These are phyloP conservation scores for Lithophane leautieri DNA, from an alignment of 2,888 invertebrate species.

Conservation along the genomic window DNA sequence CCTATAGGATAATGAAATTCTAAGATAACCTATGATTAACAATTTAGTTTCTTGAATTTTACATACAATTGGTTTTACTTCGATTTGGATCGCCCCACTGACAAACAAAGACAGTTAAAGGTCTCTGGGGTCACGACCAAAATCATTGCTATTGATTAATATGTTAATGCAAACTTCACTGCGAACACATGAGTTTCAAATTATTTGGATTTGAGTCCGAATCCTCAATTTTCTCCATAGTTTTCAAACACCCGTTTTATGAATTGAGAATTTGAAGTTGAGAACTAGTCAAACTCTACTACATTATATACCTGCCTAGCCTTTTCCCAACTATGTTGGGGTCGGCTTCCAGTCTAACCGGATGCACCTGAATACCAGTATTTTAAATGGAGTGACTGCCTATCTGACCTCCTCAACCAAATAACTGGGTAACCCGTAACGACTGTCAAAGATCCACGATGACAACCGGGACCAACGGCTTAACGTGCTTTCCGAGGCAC, in stretches of 20 bases:
- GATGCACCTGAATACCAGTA: no score
- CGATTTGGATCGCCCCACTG: slow-evolving; percentile 31
- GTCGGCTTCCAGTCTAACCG: no score
- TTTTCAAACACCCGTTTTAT: background rate
- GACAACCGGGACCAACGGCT: no score
- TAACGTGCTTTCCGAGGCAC: no score
- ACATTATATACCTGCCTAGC: no score
- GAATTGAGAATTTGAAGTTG: no score
- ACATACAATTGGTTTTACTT: slow-evolving; percentile 58
- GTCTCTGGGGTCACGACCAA: background rate
- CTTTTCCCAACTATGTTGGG: no score
- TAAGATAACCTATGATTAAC: background rate
- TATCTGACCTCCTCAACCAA: no score
- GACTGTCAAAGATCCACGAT: no score
- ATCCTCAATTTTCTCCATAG: background rate
- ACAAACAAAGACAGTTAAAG: slow-evolving; percentile 13
- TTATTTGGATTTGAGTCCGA: background rate
- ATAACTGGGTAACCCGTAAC: no score
- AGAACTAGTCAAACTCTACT: background rate
- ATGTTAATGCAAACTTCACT: background rate
- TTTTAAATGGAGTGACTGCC: no score
- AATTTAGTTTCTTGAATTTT: slow-evolving; percentile 25
- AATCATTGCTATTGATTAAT: background rate
- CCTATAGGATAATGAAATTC: no score
- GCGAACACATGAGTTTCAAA: background rate